These are phyloP conservation scores for Agonopterix heracliana DNA, from an alignment of 2,888 invertebrate genomes.

Conservation along the genomic window DNA sequence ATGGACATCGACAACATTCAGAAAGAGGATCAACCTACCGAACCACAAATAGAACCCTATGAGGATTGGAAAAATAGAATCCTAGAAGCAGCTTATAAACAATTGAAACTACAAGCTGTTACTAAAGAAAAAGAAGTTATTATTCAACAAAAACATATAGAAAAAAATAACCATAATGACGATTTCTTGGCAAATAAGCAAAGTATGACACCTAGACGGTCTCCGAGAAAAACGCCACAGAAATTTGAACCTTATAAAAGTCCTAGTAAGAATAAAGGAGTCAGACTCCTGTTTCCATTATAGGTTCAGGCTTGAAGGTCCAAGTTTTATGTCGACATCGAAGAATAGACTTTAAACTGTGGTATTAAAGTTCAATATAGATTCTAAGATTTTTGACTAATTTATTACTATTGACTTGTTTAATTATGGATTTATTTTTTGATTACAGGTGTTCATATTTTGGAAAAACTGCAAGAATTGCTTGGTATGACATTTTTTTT, in stretches of 20 bases:
- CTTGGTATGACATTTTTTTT: too few species aligned
- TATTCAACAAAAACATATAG: not conserved
- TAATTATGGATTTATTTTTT: too few species aligned
- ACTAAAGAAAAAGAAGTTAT: conserved; percentile 14
- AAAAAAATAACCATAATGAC: conserved; percentile 11
- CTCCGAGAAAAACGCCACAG: conserved; percentile 50
- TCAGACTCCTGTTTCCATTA: conserved; percentile 49
- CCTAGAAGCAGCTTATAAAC: conserved; percentile 63
- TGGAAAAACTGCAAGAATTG: too few species aligned
- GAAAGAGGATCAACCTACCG: conserved; percentile 25
- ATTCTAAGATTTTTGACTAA: not conserved
- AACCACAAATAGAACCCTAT: conserved; percentile 70
- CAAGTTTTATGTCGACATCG: too few species aligned
- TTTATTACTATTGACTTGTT: too few species aligned
- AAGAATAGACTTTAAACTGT: not conserved
- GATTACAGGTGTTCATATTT: too few species aligned
- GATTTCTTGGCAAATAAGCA: not conserved
- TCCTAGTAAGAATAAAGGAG: conserved; percentile 34
- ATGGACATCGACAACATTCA: conserved; percentile 36
- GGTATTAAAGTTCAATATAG: not conserved
- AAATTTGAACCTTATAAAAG: conserved; percentile 42
- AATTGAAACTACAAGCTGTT: conserved; percentile 23
- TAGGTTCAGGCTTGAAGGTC: too few species aligned
- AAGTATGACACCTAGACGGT: conserved; percentile 35
- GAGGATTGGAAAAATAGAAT: conserved; percentile 79